Evolutionary conservation across 23 tunicate genomes (phyloP).

Genomic region (Oikopleura dioica): DNA sequence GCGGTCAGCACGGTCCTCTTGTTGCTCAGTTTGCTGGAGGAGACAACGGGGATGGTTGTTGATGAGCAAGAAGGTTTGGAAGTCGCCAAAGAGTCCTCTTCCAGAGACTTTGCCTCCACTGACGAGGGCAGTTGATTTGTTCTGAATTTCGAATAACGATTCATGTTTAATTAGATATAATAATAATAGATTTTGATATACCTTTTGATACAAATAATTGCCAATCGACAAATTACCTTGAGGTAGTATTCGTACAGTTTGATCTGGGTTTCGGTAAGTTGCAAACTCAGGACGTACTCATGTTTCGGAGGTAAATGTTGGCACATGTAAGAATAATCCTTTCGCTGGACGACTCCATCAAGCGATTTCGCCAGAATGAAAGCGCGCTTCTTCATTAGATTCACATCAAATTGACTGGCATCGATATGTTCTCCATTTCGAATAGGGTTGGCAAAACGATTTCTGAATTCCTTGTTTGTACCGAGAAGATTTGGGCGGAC

Average conservation of each 20-base stretch:
- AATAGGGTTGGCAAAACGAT: constrained; percentile 80
- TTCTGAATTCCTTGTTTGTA: constrained; percentile 53
- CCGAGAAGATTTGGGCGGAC: constrained; percentile 79
- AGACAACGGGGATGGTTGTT: constrained; percentile 68
- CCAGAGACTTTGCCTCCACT: constrained; percentile 12
- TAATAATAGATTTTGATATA: no score
- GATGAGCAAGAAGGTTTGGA: constrained; percentile 44
- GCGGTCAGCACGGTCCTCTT: constrained; percentile 11
- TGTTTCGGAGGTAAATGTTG: constrained; percentile 44
- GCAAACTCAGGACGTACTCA: constrained; percentile 53
- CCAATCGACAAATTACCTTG: no score
- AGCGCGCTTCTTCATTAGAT: constrained; percentile 58
- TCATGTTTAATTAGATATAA: no score
- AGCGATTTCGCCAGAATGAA: constrained; percentile 59
- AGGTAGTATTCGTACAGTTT: no score
- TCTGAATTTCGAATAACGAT: no score
- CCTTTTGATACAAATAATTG: no score
- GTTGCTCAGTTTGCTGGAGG: constrained; percentile 22
- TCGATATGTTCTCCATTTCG: constrained; percentile 68
- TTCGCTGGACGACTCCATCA: constrained; percentile 51
- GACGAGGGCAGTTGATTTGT: background rate
- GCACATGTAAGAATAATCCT: constrained; percentile 49
- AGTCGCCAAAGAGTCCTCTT: constrained; percentile 62
- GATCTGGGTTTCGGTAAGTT: constrained; percentile 15
- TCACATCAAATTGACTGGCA: constrained; percentile 39